Base-by-base conservation (phyloP, 2,888 invertebrate species). In the Pseudococcus viburni region DNA sequence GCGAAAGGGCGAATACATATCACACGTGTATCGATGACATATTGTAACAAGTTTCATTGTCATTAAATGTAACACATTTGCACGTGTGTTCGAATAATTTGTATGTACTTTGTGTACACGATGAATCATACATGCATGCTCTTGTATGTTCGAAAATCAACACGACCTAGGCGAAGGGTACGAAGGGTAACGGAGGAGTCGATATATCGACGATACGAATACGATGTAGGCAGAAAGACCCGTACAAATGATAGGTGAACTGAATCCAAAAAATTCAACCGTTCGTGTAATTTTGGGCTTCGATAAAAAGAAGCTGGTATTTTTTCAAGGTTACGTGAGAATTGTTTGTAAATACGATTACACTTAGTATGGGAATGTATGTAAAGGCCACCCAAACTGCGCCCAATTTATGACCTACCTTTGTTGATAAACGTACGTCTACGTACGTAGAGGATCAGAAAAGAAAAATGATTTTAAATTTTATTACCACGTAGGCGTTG, bases 401-500 rank as follows among this genome's bases (percentile, higher is more conserved):
- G 73, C 73, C 73, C 73, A 73, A 22, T 73, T 73, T 73, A 73
- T 73, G 73, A 73, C 73, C 73, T 73, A 73, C 19, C 73, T 73
- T 73, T 73, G 73, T 26, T 73, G 15, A 19, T 17, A n/a, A 8
- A 59, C n/a, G 59, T 12, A 46, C 46, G 26, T 33, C 1, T 33
- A 33, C 26, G 26, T 33, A 33, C 26, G 26, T n/a, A n/a, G 46
- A 46, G 17, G 17, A 11, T 6, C 17, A n/a, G 59, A 17, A 15
- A 55, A 59, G 59, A 73, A 73, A 73, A 73, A 73, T 73, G 26
- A 33, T 33, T 73, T 73, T 26, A 73, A 73, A 73, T 73, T 73
- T 73, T 73, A 73, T 33, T 22, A 73, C 73, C 15, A 22, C 73
- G 73, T 73, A 26, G 73, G 73, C 26, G 73, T 73, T 12, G n/a